Conservation (phyloP, 2,113 vertebrate species). For the Pan troglodytes region NHGRI_mPanTro3-v2.1_pri NC_072407.2:77213501-77214000, state of each 20-base stretch:
- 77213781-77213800: neutral
- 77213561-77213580: neutral
- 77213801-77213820: neutral
- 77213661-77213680: neutral
- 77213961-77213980: conserved; percentile 93
- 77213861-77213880: conserved; percentile 74
- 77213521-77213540: neutral
- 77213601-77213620: neutral
- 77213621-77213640: neutral
- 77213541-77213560: neutral
- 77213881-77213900: neutral
- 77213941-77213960: conserved; percentile 77
- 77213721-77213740: neutral
- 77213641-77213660: neutral
- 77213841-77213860: neutral
- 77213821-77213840: neutral
- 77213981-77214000: neutral
- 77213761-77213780: neutral
- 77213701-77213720: neutral
- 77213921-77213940: conserved; percentile 41
- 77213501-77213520: neutral
- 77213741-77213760: neutral
- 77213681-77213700: neutral
- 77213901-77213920: conserved; percentile 7
- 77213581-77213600: neutral